Evolutionary conservation across 2,888 invertebrate genomes (phyloP).

Genomic region (Agonopterix arenella): DNA sequence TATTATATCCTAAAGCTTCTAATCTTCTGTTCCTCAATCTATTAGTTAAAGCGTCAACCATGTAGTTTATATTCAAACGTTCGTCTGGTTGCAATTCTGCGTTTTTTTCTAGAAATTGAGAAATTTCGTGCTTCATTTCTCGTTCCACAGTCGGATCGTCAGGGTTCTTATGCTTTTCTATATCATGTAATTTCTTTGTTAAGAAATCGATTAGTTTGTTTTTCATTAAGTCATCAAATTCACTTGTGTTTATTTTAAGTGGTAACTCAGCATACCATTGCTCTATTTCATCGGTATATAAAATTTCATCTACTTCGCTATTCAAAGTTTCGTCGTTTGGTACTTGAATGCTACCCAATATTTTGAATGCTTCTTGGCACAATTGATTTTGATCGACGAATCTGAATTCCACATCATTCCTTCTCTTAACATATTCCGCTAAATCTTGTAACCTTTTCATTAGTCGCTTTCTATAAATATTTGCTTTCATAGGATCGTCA

Average conservation of each 20-base stretch:
- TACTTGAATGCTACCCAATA: constrained; percentile 37
- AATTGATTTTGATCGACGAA: constrained; percentile 21
- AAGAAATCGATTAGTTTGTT: constrained; percentile 29
- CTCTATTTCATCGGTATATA: constrained; percentile 41
- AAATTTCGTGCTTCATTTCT: constrained; percentile 28
- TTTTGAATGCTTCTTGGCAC: constrained; percentile 21
- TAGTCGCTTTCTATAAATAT: constrained; percentile 33
- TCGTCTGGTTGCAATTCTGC: constrained; percentile 19
- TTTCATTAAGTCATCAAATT: constrained; percentile 20
- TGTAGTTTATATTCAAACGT: constrained; percentile 28
- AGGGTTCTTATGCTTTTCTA: constrained; percentile 20
- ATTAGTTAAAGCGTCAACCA: constrained; percentile 32
- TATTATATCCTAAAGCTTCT: constrained; percentile 14
- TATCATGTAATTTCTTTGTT: constrained; percentile 28
- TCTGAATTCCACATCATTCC: constrained; percentile 22
- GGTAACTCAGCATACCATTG: constrained; percentile 41
- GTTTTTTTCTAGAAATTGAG: constrained; percentile 28
- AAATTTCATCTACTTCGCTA: constrained; percentile 45
- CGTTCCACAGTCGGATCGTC: constrained; percentile 19
- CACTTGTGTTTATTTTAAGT: constrained; percentile 16
- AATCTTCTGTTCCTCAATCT: constrained; percentile 24
- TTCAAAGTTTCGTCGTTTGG: constrained; percentile 35
- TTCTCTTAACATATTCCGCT: constrained; percentile 22
- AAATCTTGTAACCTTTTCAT: constrained; percentile 26
- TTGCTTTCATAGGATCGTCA: constrained; percentile 30